phyloP scores from a whole-genome alignment of 2,113 vertebrate species.

The Anseranas semipalmata region DNA sequence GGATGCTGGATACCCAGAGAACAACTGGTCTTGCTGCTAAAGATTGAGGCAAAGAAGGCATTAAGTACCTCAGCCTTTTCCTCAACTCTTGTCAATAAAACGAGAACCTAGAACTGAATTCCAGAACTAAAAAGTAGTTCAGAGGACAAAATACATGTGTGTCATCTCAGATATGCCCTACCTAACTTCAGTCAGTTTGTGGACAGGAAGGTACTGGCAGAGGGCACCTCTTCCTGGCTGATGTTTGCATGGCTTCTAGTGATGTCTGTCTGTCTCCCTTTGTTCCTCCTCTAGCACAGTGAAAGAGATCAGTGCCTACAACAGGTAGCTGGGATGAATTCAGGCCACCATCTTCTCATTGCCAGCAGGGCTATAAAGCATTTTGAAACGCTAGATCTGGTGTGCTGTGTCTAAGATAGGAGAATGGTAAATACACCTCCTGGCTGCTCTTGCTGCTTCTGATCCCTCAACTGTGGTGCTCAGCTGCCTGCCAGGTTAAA shows the following conservation, averaged over 20 bases:
- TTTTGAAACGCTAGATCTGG: neutral
- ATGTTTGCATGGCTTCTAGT: neutral
- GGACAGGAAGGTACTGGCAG: neutral
- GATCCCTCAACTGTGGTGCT: too few relatives aligned
- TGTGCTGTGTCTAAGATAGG: neutral
- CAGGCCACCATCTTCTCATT: neutral
- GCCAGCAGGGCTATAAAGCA: neutral
- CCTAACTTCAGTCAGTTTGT: neutral
- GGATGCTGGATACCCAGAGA: too few relatives aligned
- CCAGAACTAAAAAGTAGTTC: too few relatives aligned
- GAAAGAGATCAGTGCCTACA: neutral
- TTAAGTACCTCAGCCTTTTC: too few relatives aligned
- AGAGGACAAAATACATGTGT: neutral
- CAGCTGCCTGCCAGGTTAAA: too few relatives aligned
- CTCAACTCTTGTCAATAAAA: too few relatives aligned
- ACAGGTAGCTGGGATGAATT: neutral
- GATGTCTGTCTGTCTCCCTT: neutral
- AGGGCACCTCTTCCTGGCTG: neutral
- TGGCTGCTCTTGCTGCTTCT: neutral
- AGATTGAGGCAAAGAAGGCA: too few relatives aligned
- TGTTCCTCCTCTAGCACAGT: neutral
- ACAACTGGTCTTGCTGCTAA: too few relatives aligned
- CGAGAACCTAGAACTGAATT: too few relatives aligned
- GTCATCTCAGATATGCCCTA: rapidly evolving
- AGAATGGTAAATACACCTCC: neutral